Evolutionary conservation across 2,113 vertebrate species (phyloP).

Genomic region (Phalacrocorax aristotelis): DNA sequence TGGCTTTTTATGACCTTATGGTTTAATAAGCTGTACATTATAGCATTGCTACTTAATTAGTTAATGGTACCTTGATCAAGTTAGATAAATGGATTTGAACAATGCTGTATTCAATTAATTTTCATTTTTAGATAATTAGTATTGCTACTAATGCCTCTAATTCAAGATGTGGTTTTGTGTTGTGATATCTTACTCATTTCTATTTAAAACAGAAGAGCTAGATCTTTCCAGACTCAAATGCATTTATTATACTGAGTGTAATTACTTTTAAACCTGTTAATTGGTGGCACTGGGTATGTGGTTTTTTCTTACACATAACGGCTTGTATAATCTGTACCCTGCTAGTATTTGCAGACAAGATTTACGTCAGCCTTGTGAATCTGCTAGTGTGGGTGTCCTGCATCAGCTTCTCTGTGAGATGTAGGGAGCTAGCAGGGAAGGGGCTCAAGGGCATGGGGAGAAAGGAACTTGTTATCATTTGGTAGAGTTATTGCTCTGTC

Average conservation of each 20-base stretch:
- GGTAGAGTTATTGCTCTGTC: not conserved
- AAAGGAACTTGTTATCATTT: not conserved
- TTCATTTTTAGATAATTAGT: conserved; percentile 35
- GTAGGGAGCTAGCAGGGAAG: not conserved
- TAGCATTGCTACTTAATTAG: not conserved
- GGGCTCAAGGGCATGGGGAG: not conserved
- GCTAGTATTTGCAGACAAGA: not conserved
- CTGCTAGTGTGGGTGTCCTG: not conserved
- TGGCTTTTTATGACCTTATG: not conserved
- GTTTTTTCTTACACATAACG: not conserved
- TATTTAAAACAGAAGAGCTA: not conserved
- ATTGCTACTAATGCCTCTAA: conserved; percentile 10
- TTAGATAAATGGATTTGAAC: conserved; percentile 48
- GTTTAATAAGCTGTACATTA: not conserved
- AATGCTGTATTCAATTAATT: conserved; percentile 39
- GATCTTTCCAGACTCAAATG: not conserved
- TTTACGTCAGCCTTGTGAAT: not conserved
- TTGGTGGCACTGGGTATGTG: not conserved
- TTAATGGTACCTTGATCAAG: conserved; percentile 46
- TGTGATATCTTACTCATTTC: not conserved
- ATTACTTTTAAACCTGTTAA: not conserved
- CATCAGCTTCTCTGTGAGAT: fast-evolving
- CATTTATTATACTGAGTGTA: not conserved
- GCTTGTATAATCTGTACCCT: not conserved
- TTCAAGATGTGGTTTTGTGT: not conserved